These are phyloP conservation scores for Fregata magnificens DNA, from an alignment of 2,113 vertebrate species.

Conservation along the genomic window DNA sequence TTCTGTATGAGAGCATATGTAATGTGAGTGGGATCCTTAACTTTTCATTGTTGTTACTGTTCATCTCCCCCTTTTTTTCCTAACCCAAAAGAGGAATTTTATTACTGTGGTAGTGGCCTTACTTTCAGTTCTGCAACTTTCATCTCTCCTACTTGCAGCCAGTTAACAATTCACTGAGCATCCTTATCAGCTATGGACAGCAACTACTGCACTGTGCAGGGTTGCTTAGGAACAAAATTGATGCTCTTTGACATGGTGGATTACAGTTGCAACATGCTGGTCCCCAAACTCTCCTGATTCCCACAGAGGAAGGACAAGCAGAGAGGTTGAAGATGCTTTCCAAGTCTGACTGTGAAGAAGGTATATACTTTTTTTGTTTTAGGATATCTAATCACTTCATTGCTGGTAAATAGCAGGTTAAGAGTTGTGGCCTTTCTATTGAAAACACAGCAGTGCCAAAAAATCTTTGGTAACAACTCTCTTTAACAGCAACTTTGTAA, in stretches of 20 bases:
- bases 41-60: background rate
- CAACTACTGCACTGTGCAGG: background rate
- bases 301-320: background rate
- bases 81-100: background rate
- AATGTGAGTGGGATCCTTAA: background rate
- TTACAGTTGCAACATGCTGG: slow-evolving; percentile 20
- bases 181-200: slow-evolving; percentile 53
- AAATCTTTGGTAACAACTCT: background rate
- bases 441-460: background rate
- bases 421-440: background rate
- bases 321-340: background rate
- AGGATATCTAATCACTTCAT: background rate
- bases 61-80: background rate
- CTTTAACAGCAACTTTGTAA: background rate
- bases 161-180: slow-evolving; percentile 24
- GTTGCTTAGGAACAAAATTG: slow-evolving; percentile 61
- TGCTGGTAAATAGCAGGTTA: background rate
- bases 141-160: background rate
- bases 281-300: background rate
- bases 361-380: background rate
- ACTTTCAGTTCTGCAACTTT: slow-evolving; percentile 26
- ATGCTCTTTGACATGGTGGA: slow-evolving; percentile 42
- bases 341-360: background rate
- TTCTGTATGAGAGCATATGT: background rate
- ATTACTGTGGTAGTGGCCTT: background rate